These are phyloP conservation scores for Cactoblastis cactorum DNA, from an alignment of 2,888 invertebrate genomes.

Conservation along the genomic window DNA sequence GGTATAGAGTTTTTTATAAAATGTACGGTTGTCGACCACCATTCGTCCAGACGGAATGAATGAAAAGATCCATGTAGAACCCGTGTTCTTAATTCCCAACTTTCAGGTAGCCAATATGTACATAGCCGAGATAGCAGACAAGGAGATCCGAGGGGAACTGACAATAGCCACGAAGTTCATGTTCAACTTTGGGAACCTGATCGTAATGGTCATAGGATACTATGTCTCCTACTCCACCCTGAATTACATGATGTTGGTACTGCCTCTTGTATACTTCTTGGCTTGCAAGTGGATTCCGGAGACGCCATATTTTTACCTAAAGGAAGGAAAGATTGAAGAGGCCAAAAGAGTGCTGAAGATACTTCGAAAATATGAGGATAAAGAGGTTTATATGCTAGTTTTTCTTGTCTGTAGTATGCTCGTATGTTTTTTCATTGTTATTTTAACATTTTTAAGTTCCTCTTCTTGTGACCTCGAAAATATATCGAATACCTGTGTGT, in stretches of 20 bases:
- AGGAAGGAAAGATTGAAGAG: constrained; percentile 56
- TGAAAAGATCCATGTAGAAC: too few species aligned
- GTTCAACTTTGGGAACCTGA: constrained; percentile 58
- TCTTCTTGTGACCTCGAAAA: too few species aligned
- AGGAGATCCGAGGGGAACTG: constrained; percentile 61
- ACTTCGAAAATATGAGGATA: constrained; percentile 52
- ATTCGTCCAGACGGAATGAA: too few species aligned
- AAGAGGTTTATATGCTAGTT: constrained; percentile 36
- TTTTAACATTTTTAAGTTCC: too few species aligned
- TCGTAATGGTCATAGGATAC: constrained; percentile 60
- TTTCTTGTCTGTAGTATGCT: too few species aligned
- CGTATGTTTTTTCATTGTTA: neutral
- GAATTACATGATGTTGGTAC: constrained; percentile 57
- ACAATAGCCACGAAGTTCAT: constrained; percentile 49
- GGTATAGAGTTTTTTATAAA: too few species aligned
- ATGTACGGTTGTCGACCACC: too few species aligned
- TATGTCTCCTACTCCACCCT: constrained; percentile 53
- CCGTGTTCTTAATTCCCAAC: neutral
- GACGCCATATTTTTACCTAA: constrained; percentile 79
- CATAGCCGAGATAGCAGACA: constrained; percentile 66
- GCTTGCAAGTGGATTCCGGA: constrained; percentile 79
- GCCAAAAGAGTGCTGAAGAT: constrained; percentile 60
- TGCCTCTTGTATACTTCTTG: constrained; percentile 66
- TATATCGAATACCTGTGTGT: too few species aligned
- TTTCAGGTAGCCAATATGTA: constrained; percentile 69